These are phyloP conservation scores for Oryzias melastigma DNA, from an alignment of 2,113 vertebrate genomes.

Conservation along the genomic window DNA sequence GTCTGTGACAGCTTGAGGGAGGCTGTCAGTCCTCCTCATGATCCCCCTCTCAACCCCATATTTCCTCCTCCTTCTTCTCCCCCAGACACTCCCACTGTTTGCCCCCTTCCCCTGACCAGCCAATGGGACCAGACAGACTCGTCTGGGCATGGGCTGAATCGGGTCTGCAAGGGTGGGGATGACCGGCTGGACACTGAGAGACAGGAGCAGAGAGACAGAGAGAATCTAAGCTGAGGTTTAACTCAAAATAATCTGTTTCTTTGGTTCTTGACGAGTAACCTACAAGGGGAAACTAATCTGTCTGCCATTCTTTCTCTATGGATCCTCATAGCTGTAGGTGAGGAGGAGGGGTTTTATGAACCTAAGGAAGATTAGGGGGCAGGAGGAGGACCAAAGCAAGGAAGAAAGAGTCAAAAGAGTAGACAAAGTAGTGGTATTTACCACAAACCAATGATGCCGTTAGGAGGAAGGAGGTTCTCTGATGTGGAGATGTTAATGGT, in stretches of 20 bases:
- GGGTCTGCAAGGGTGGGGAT: conserved; percentile 21
- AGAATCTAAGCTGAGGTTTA: background rate
- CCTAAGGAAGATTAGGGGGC: conserved; percentile 10
- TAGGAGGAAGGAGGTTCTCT: conserved; percentile 42
- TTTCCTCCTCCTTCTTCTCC: conserved; percentile 19
- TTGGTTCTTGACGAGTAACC: background rate
- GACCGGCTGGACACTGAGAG: conserved; percentile 39
- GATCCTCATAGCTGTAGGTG: conserved; percentile 17
- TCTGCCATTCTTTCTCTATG: conserved; percentile 7
- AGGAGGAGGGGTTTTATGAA: background rate
- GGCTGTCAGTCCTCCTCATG: conserved; percentile 4
- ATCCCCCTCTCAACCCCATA: conserved; percentile 8
- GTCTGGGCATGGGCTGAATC: conserved; percentile 38
- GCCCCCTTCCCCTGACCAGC: conserved; percentile 56
- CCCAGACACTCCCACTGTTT: conserved; percentile 47
- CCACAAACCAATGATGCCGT: conserved; percentile 25
- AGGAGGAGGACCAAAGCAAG: conserved; percentile 5
- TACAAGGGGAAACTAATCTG: conserved; percentile 2
- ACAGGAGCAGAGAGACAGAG: conserved; percentile 10
- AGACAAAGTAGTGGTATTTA: background rate
- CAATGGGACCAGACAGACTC: conserved; percentile 58
- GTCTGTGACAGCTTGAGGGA: conserved; percentile 30
- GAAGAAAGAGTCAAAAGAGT: conserved; percentile 2
- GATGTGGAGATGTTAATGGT: conserved; percentile 47
- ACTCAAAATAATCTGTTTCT: background rate